Base-by-base conservation (phyloP, 2,888 invertebrate genomes). In the Ennomos fuscantarius region DNA sequence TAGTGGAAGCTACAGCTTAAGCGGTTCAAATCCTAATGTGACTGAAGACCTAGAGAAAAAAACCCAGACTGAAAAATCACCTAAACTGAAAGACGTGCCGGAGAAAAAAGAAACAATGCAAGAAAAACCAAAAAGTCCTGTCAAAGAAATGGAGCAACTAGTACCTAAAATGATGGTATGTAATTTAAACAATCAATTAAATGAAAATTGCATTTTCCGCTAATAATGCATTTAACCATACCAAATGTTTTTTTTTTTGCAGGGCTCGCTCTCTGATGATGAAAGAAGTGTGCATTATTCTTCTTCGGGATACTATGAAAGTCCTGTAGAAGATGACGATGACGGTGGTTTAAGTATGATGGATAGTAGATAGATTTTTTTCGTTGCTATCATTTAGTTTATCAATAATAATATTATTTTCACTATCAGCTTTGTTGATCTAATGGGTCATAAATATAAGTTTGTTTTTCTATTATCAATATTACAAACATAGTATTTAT, bases 231-330 rank as follows among this genome's bases (percentile, higher is more conserved):
- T 31, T n/a, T 44, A 32, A 46, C 1, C 9, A 11, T 32, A 46
- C 1, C 9, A 11, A 32, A 9, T 11, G 10, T n/a, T 39, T 13
- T 42, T 2, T 42, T 51, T 66, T 34, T 77, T 82, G 31, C 66
- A 94, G 87, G 93, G 93, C 51, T 95, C 95, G 8, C 74, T 94
- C 54, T 94, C 94, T 8, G 95, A 95, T 72, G 95, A 95, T 71
- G 95, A 95, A 78, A 89, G 94, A 77, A 95, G 95, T 84, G 94
- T 93, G 63, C 94, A 95, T 62, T 95, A 95, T 81, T 95, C 95
- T 34, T 95, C 95, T 6, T 95, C 95, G 2, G 95, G 95, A 1
- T 95, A 95, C 81, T 95, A 95, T 76, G 95, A 95, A 81, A 95
- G 95, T 78, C 95, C 95, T 10, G 93, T 94, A 40, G 95, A 96